phyloP scores from a whole-genome alignment of 2,888 invertebrate genomes.

The Ornithoptera priamus region DNA sequence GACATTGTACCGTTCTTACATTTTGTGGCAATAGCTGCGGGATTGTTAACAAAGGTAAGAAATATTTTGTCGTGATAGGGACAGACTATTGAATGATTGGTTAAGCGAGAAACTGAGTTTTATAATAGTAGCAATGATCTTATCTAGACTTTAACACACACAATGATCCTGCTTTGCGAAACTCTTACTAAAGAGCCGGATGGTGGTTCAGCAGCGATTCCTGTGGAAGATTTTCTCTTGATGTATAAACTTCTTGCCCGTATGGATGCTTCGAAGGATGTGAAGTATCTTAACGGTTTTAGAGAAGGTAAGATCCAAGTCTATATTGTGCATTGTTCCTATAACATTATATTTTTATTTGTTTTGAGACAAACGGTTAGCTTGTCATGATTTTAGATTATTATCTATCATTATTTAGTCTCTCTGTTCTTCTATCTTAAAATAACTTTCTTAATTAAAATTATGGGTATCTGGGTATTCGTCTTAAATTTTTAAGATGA shows the following conservation, averaged over 20 bases:
- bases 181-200: conserved; percentile 90
- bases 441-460: too few relatives aligned
- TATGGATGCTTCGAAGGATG: conserved; percentile 76
- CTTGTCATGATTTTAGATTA: too few relatives aligned
- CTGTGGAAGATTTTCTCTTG: conserved; percentile 81
- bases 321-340: neutral
- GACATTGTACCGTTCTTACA: conserved; percentile 84
- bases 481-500: too few relatives aligned
- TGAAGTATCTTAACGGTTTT: conserved; percentile 61
- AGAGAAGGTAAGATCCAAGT: conserved; percentile 52
- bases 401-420: too few relatives aligned
- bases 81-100: neutral
- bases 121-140: too few relatives aligned
- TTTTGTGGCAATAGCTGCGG: conserved; percentile 87
- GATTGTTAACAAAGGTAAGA: conserved; percentile 81
- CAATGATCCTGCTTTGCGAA: conserved; percentile 90
- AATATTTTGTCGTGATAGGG: neutral
- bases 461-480: too few relatives aligned
- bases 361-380: too few relatives aligned
- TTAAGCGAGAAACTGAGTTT: neutral
- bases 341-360: neutral
- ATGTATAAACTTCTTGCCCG: conserved; percentile 80
- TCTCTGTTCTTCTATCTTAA: too few relatives aligned
- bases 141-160: conserved; percentile 84
- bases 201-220: conserved; percentile 88